Percentiles rank a stretch among this genome's conserved stretches.
These are phyloP conservation scores for Tachysurus fulvidraco DNA, from an alignment of 2,113 vertebrate genomes.

Conservation along the genomic window DNA sequence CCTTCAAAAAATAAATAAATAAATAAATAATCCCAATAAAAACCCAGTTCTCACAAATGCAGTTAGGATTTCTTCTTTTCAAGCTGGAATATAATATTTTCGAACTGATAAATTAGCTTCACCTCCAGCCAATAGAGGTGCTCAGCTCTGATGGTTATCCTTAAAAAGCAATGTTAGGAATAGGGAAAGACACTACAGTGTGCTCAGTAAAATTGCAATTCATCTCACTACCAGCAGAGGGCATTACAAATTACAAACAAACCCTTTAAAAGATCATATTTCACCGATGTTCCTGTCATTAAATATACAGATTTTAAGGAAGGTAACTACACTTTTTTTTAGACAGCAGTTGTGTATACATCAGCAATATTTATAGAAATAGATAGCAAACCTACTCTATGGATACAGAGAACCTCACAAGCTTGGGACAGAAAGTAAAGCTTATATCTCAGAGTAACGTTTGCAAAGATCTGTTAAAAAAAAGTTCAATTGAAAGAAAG, in stretches of 20 bases:
- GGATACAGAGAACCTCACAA: background rate
- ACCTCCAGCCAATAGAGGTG: background rate
- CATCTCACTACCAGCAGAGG: background rate
- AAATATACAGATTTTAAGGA: background rate
- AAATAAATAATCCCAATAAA: no score
- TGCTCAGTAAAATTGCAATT: background rate
- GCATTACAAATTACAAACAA: background rate
- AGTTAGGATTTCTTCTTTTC: background rate
- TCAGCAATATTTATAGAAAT: background rate
- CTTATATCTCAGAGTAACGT: background rate
- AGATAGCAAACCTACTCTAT: background rate
- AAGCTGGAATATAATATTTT: background rate
- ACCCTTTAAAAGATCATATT: background rate
- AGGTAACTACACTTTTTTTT: background rate
- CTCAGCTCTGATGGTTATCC: background rate
- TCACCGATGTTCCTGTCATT: background rate
- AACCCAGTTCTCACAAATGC: background rate
- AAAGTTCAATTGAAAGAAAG: background rate
- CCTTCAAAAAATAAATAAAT: background rate
- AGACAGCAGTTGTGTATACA: background rate
- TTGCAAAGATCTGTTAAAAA: background rate
- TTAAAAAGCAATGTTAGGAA: background rate
- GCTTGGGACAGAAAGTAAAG: background rate
- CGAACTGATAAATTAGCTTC: background rate
- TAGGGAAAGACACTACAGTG: background rate